phyloP scores from a whole-genome alignment of 2,888 invertebrate species.

The Leuctra nigra region DNA sequence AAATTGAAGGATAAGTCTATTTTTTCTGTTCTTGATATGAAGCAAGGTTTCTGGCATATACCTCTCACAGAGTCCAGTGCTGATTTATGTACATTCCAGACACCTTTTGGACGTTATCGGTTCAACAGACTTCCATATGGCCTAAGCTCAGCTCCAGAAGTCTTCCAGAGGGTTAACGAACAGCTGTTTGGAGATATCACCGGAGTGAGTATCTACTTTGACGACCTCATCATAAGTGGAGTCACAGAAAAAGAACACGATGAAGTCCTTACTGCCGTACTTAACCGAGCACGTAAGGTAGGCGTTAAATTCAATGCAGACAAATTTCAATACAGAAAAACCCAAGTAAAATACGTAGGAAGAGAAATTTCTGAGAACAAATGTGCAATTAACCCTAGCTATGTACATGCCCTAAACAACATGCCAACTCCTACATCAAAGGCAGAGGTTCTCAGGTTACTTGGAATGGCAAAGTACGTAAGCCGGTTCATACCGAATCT shows the following conservation, averaged over 20 bases:
- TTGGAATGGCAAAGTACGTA: slow-evolving; percentile 20
- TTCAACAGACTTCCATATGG: slow-evolving; percentile 24
- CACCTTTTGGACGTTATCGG: slow-evolving; percentile 20
- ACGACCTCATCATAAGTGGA: slow-evolving; percentile 26
- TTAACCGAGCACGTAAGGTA: background rate
- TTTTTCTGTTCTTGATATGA: slow-evolving; percentile 21
- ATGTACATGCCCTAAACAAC: background rate
- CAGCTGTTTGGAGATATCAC: slow-evolving; percentile 24
- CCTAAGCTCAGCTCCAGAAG: slow-evolving; percentile 19
- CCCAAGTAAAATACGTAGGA: slow-evolving; percentile 1
- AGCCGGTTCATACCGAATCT: slow-evolving; percentile 8
- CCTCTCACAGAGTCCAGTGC: slow-evolving; percentile 14
- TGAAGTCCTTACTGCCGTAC: slow-evolving; percentile 10
- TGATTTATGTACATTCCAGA: slow-evolving; percentile 21
- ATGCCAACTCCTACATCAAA: background rate
- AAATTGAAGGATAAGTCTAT: background rate
- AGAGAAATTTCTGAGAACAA: background rate
- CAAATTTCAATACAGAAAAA: slow-evolving; percentile 9
- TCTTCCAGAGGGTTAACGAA: slow-evolving; percentile 21
- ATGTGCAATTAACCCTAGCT: too few species aligned
- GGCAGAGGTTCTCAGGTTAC: slow-evolving; percentile 5
- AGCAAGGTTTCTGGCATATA: slow-evolving; percentile 21
- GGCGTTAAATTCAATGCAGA: slow-evolving; percentile 17
- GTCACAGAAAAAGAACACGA: slow-evolving; percentile 22
- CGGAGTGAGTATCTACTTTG: slow-evolving; percentile 21